Evolutionary conservation across 2,888 invertebrate species (phyloP).

Genomic region (Chalcis sispes): DNA sequence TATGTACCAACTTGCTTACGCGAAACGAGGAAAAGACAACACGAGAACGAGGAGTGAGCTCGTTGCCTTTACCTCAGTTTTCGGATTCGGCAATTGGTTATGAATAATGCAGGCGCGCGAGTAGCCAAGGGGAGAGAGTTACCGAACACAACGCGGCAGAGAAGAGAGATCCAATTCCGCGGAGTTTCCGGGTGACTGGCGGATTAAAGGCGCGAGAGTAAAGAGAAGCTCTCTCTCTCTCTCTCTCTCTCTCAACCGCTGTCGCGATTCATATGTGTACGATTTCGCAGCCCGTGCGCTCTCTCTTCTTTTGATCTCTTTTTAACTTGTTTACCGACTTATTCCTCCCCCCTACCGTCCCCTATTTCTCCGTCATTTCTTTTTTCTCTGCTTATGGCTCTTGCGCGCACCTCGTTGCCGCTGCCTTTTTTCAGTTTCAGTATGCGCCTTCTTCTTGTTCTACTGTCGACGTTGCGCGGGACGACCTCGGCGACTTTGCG

Average conservation of each 20-base stretch:
- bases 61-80: conserved; percentile 59
- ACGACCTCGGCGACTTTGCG: conserved; percentile 33
- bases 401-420: too few species aligned
- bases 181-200: conserved; percentile 65
- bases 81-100: conserved; percentile 74
- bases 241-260: background rate
- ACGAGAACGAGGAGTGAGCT: conserved; percentile 26
- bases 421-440: background rate
- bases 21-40: conserved; percentile 39
- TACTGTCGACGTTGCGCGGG: background rate
- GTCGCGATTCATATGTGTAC: too few species aligned
- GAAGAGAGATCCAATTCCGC: conserved; percentile 56
- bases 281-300: conserved; percentile 26
- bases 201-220: conserved; percentile 58
- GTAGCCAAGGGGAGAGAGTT: too few species aligned
- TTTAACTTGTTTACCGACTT: too few species aligned
- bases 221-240: background rate
- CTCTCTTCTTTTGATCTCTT: conserved; percentile 43
- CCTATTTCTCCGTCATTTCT: background rate
- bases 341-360: background rate
- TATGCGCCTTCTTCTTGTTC: background rate
- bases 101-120: conserved; percentile 72
- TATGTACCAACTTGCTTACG: background rate
- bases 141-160: background rate
- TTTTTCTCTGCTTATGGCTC: too few species aligned